phyloP scores from a whole-genome alignment of 2,888 invertebrate genomes.

The Meloe dianella region DNA sequence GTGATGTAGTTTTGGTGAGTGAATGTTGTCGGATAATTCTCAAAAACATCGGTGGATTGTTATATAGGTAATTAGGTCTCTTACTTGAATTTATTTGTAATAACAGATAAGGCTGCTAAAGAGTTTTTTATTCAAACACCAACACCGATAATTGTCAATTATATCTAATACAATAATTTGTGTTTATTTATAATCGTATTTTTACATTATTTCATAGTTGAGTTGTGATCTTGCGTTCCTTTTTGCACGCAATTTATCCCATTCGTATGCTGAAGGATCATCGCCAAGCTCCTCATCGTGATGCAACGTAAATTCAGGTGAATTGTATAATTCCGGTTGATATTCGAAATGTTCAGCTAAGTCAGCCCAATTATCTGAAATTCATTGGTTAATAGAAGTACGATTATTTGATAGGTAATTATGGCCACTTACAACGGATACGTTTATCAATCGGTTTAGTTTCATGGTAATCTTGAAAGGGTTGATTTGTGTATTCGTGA shows the following conservation, averaged over 20 bases:
- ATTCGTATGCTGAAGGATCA: conserved; percentile 46
- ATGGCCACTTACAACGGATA: not conserved
- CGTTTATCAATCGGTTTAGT: not conserved
- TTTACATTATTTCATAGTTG: not conserved
- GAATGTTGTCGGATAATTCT: too few relatives aligned
- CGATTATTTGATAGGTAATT: not conserved
- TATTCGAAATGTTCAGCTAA: conserved; percentile 54
- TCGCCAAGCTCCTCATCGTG: conserved; percentile 46
- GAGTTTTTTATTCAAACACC: not conserved
- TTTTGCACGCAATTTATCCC: conserved; percentile 45
- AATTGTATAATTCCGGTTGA: conserved; percentile 50
- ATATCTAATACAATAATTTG: not conserved
- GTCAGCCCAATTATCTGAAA: conserved; percentile 52
- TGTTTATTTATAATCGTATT: not conserved
- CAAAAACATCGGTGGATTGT: too few relatives aligned
- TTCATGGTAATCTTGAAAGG: not conserved
- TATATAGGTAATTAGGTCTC: too few relatives aligned
- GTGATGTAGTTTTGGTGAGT: too few relatives aligned
- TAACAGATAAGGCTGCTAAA: not conserved
- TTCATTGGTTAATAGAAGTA: not conserved
- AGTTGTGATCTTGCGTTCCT: conserved; percentile 23
- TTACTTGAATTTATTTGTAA: too few relatives aligned
- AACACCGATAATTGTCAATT: not conserved
- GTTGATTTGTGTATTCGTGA: not conserved
- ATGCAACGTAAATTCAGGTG: conserved; percentile 44